phyloP scores from a whole-genome alignment of 2,888 invertebrate genomes.

The Lepidochrysops patricia region DNA sequence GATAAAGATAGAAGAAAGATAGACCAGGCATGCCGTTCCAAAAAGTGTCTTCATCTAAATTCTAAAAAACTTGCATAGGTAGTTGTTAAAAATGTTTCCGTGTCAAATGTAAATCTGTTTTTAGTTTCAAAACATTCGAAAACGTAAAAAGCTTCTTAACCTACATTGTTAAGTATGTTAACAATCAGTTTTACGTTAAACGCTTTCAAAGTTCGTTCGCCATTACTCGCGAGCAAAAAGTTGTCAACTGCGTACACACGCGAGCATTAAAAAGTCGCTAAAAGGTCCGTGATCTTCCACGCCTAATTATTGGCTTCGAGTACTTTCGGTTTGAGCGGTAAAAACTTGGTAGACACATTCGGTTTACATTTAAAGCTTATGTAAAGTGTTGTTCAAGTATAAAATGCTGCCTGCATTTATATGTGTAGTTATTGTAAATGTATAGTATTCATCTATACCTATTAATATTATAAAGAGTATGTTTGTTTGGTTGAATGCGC shows the following conservation, averaged over 20 bases:
- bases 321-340: background rate
- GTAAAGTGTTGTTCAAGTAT: background rate
- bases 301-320: background rate
- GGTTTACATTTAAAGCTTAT: background rate
- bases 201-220: background rate
- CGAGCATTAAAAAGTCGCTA: background rate
- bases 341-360: background rate
- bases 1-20: no score
- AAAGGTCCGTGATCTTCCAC: background rate
- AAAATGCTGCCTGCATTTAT: no score
- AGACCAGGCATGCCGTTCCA: no score
- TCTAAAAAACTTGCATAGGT: no score
- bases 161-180: background rate
- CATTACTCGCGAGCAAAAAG: conserved; percentile 12
- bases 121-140: background rate
- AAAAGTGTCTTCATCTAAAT: no score
- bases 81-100: no score
- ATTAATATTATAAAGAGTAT: no score
- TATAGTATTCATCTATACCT: no score
- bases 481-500: no score
- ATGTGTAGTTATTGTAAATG: no score
- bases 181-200: background rate
- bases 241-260: background rate
- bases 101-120: no score
- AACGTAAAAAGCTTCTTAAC: background rate